Evolutionary conservation across 2,888 invertebrate species (phyloP).

Genomic region (Cataglyphis albicans): DNA sequence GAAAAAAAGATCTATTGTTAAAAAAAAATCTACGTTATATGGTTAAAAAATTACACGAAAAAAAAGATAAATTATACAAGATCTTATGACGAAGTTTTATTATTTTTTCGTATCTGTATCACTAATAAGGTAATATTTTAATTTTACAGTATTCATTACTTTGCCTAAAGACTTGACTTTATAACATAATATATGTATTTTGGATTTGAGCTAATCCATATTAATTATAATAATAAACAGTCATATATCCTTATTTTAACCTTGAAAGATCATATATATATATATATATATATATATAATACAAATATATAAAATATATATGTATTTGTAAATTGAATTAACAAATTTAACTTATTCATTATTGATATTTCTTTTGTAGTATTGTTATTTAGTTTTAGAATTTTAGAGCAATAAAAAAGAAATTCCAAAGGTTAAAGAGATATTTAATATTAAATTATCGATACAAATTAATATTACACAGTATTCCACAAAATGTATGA

Average conservation of each 20-base stretch:
- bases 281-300: neutral
- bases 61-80: neutral
- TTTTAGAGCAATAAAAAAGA: neutral
- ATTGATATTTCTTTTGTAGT: neutral
- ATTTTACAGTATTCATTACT: neutral
- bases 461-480: neutral
- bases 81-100: neutral
- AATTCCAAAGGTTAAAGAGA: neutral
- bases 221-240: neutral
- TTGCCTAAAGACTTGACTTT: neutral
- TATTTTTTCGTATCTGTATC: neutral
- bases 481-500: neutral
- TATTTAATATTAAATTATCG: slow-evolving; percentile 8
- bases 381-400: slow-evolving; percentile 4
- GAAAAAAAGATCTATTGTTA: neutral
- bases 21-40: neutral
- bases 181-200: neutral
- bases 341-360: slow-evolving; percentile 4
- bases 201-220: neutral
- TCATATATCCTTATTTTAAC: neutral
- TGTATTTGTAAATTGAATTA: neutral
- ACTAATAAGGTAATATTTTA: neutral
- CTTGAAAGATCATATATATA: neutral
- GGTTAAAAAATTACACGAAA: neutral
- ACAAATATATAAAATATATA: too few relatives aligned